phyloP scores from a whole-genome alignment of 2,113 vertebrate genomes.

The Pelecanus crispus region DNA sequence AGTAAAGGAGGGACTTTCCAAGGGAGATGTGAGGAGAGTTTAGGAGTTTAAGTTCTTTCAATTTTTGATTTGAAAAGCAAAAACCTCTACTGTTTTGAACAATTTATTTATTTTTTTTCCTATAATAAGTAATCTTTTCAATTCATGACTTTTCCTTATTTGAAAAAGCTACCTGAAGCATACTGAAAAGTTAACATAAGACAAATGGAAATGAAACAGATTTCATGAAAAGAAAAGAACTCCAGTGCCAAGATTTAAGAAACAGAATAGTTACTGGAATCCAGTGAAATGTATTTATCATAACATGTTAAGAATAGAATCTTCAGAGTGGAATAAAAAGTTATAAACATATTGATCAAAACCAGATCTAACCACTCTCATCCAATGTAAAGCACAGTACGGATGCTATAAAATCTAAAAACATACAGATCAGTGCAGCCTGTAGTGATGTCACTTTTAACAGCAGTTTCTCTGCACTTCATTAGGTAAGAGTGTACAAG shows the following conservation, averaged over 20 bases:
- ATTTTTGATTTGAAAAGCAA: conserved; percentile 66
- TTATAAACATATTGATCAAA: conserved; percentile 1
- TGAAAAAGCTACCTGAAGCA: background rate
- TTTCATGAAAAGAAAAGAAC: background rate
- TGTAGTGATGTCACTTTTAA: background rate
- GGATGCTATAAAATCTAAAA: background rate
- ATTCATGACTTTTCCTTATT: background rate
- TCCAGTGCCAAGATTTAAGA: background rate
- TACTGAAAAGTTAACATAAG: background rate
- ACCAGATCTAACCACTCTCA: background rate
- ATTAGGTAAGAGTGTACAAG: background rate
- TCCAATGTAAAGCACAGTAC: background rate
- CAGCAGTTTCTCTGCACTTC: background rate
- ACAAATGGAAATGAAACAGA: background rate
- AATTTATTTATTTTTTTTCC: conserved; percentile 23
- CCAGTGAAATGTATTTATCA: background rate
- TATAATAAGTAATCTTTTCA: conserved; percentile 23
- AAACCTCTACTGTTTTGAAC: conserved; percentile 20
- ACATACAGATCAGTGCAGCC: background rate
- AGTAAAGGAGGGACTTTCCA: conserved; percentile 64
- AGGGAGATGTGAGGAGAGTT: conserved; percentile 50
- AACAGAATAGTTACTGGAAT: background rate
- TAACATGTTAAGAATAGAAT: background rate
- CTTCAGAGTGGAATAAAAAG: background rate
- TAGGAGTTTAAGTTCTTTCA: conserved; percentile 28